Evolutionary conservation across 2,888 invertebrate genomes (phyloP), one percentile per base, ranked within the genome.

Genomic region (Stratiomys singularior): DNA sequence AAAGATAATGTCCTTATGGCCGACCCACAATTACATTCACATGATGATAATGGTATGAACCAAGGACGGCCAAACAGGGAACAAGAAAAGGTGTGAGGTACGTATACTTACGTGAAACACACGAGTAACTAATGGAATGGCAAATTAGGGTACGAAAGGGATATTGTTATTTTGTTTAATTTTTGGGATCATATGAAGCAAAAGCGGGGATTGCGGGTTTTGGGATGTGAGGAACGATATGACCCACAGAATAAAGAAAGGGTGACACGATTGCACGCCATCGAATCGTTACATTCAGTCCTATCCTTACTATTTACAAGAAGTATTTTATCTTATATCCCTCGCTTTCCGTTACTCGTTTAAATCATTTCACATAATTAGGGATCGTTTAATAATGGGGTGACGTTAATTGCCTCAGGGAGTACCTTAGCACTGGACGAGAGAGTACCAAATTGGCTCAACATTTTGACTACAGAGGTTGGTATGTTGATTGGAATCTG

Each of bases 351-450:
- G 46, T 63, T 64, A 63, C 64, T 76, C 63, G 63, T 83, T 84
- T 83, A 84, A 85, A 85, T 85, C 85, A 85, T 86, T 86, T 85
- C 84, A 85, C 85, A 86, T 86, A 87, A 87, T 87, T 87, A 87
- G 86, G 86, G 85, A 85, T 86, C 85, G 85, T 85, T 86, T 86
- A 85, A 85, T 85, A 86, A 86, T 86, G 84, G 86, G 86, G 86
- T 86, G 86, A 86, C 86, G 86, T 87, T 87, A 87, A 87, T 87
- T 86, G 85, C 84, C 83, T 83, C 82, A 74, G 74, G 74, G 74
- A 74, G 58, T 74, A 74, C 69, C 69, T 69, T 69, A 46, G 25
- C 47, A 69, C 81, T 81, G 81, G 81, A 81, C 81, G 37, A 77
- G 44, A 25, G 44, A 18, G 47, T 46, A 69, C 47, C 47, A 69